Percentiles rank a stretch among this genome's conserved stretches.
phyloP scores from a whole-genome alignment of 2,888 invertebrate genomes.

The Amitus sp. region DNA sequence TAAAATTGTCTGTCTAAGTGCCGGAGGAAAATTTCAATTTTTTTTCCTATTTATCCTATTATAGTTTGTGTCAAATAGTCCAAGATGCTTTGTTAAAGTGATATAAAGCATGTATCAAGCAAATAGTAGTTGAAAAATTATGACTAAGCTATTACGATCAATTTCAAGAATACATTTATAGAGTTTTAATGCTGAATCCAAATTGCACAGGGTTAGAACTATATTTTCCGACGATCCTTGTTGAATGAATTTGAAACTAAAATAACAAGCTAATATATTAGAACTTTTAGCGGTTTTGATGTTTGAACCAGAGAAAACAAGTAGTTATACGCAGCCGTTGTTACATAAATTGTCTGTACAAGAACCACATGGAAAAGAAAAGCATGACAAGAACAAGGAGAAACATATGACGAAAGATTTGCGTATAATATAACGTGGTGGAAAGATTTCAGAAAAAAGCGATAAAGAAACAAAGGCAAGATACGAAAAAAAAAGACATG shows the following conservation, averaged over 20 bases:
- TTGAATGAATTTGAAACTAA: background rate
- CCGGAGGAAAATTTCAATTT: too few relatives aligned
- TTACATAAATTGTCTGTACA: slow-evolving; percentile 15
- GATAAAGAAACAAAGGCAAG: slow-evolving; percentile 25
- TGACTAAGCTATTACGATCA: too few relatives aligned
- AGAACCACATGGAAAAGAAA: slow-evolving; percentile 47
- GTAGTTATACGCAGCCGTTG: slow-evolving; percentile 44
- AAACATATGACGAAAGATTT: slow-evolving; percentile 51
- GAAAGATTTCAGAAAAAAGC: slow-evolving; percentile 17
- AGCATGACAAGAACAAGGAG: slow-evolving; percentile 38
- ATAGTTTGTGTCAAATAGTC: too few relatives aligned
- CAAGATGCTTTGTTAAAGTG: too few relatives aligned
- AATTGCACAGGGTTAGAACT: too few relatives aligned
- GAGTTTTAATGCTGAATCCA: too few relatives aligned
- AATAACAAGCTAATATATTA: slow-evolving; percentile 50
- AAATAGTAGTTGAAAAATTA: too few relatives aligned
- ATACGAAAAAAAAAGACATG: slow-evolving; percentile 50
- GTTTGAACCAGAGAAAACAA: slow-evolving; percentile 42
- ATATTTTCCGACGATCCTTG: background rate
- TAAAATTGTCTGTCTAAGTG: too few relatives aligned
- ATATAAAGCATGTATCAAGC: too few relatives aligned
- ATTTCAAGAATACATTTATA: background rate
- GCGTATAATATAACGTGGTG: slow-evolving; percentile 55
- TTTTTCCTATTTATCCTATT: too few relatives aligned
- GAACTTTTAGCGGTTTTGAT: slow-evolving; percentile 47